Base-by-base conservation (phyloP, 2,113 vertebrate genomes). In the Cyphomyrus plagiostoma region DNA sequence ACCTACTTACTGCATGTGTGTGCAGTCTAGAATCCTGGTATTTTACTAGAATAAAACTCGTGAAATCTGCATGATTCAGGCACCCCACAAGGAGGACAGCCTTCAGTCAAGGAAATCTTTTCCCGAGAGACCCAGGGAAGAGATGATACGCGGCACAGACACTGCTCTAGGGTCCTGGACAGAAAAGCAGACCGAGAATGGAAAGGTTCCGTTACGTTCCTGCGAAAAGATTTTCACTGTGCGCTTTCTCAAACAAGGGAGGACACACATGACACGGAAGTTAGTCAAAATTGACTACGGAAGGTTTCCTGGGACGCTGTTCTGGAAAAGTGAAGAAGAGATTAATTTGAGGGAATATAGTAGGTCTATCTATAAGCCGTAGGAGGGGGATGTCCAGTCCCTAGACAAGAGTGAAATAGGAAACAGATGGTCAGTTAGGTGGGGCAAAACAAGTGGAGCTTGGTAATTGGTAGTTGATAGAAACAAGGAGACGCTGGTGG, bases 341-440 rank as follows among this genome's bases (percentile, higher is more conserved):
- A 9, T 46, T 84, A 23, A 46, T 84, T 48, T 46, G 7, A 45
- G 23, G 45, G 45, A 84, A 87, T 50, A 30, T 39, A 35, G 50
- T 21, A 4, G 30, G 26, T 42, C 85, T 53, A 87, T 53, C 26
- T 53, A 21, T 84, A 26, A 56, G 85, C 85, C 13, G 85, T 56
- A 39, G 85, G 85, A 53, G 85, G 85, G 50, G 85, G 48, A 39
- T 87, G 85, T 56, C 49, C 85, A 87, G 85, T 56, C 50, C 85
- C 85, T 87, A 53, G 49, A 87, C 85, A 87, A 19, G 49, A 87
- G 85, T 53, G 85, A 56, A 87, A 87, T 87, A 53, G 85, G 85
- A 87, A 87, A 56, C 85, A 87, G 85, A 87, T 87, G 85, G 49
- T 53, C 26, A 87, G 49, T 87, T 87, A 53, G 85, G 49, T 87